A percentile compares a stretch with the other conserved stretches of the same genome.
Conservation (phyloP, 2,113 vertebrate genomes). For the Ploceus nigricollis region DNA sequence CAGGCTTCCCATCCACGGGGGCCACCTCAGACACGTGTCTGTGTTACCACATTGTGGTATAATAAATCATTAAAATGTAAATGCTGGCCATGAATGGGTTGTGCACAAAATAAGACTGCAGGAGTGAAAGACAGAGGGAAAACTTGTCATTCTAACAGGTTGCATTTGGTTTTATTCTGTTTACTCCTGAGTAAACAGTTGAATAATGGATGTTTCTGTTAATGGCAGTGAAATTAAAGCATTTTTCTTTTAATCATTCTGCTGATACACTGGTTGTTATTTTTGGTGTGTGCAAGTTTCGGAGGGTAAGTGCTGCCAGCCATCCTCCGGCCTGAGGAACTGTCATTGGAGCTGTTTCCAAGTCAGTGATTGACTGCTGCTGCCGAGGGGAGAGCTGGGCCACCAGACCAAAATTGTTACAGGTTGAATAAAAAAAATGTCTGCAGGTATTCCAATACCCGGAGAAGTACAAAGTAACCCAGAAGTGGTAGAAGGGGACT, state of each 20-base stretch:
- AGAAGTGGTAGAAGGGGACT: rapidly evolving
- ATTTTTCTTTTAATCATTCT: not conserved
- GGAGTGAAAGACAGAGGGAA: not conserved
- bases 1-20: not conserved
- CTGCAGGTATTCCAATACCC: not conserved
- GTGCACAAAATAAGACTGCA: not conserved
- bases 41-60: not conserved
- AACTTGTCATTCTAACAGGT: not conserved
- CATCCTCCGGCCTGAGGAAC: not conserved
- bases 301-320: not conserved
- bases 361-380: not conserved
- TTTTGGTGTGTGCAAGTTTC: not conserved
- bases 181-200: not conserved
- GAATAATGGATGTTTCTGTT: not conserved
- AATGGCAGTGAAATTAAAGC: slow-evolving; percentile 23
- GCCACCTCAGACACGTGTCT: not conserved
- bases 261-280: not conserved
- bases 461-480: not conserved
- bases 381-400: rapidly evolving
- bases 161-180: not conserved
- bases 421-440: rapidly evolving
- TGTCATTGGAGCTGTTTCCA: not conserved
- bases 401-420: not conserved
- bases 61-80: not conserved
- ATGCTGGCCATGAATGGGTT: not conserved